phyloP scores from a whole-genome alignment of 2,113 vertebrate species.

The Passer domesticus region DNA sequence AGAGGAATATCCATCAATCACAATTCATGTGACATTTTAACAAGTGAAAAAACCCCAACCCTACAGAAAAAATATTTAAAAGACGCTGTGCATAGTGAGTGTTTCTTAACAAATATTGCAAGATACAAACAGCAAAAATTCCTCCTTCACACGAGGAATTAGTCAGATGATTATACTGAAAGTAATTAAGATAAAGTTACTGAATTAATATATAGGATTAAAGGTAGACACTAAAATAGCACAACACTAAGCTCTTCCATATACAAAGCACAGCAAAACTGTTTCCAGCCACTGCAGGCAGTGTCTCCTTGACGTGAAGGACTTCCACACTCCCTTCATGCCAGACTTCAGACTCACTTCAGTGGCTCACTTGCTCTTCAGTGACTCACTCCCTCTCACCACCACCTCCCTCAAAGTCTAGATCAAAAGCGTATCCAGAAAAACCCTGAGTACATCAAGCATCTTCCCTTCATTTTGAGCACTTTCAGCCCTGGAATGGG shows the following conservation, averaged over 20 bases:
- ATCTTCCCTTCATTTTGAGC: not conserved
- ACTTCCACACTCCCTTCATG: not conserved
- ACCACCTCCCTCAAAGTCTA: not conserved
- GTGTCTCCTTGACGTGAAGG: not conserved
- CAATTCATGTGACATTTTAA: not conserved
- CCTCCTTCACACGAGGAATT: not conserved
- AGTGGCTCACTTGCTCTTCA: not conserved
- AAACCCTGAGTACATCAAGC: not conserved
- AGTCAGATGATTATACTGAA: not conserved
- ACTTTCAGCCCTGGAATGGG: not conserved
- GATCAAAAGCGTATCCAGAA: not conserved
- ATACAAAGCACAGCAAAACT: not conserved
- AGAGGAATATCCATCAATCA: not conserved
- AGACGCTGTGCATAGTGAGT: not conserved
- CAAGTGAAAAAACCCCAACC: accelerated
- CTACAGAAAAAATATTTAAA: not conserved
- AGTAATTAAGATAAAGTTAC: not conserved
- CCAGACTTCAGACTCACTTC: not conserved
- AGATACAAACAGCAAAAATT: not conserved
- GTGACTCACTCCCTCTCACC: not conserved
- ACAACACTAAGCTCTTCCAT: not conserved
- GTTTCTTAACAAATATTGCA: not conserved
- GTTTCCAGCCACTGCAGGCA: not conserved
- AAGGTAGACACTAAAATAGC: not conserved
- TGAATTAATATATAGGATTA: not conserved